Conservation (phyloP, 2,797 vertebrate genomes). For the Tachyglossus aculeatus region DNA sequence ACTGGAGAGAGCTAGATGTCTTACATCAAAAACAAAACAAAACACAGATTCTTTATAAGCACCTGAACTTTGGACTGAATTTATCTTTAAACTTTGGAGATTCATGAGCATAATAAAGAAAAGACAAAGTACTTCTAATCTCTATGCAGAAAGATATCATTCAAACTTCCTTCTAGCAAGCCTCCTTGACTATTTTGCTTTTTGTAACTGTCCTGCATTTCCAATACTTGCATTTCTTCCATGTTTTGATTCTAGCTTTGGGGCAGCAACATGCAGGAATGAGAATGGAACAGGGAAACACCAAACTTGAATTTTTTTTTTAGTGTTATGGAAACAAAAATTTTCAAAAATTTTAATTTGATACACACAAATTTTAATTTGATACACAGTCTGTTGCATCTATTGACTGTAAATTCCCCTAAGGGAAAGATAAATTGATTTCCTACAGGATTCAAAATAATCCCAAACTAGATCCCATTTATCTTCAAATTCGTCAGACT, state of each 20-base stretch:
- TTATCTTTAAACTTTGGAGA: too few species aligned
- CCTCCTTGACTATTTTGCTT: too few species aligned
- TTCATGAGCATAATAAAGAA: too few species aligned
- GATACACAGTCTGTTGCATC: background rate
- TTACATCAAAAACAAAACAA: too few species aligned
- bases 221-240: background rate
- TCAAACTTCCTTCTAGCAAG: too few species aligned
- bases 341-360: constrained; percentile 32
- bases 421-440: constrained; percentile 9
- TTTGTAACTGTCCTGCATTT: too few species aligned
- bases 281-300: too few species aligned
- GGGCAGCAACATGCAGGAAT: background rate
- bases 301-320: constrained; percentile 1
- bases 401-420: background rate
- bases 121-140: too few species aligned
- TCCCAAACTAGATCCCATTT: background rate
- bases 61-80: too few species aligned
- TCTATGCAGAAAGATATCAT: too few species aligned
- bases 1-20: too few species aligned
- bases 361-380: constrained; percentile 13
- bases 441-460: background rate
- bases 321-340: constrained; percentile 9
- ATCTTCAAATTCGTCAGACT: background rate
- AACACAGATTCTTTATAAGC: too few species aligned
- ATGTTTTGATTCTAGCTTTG: background rate